A percentile compares a stretch with the other conserved stretches of the same genome.
Evolutionary conservation across 2,888 invertebrate genomes (phyloP).

Genomic region (Fragum whitleyi): DNA sequence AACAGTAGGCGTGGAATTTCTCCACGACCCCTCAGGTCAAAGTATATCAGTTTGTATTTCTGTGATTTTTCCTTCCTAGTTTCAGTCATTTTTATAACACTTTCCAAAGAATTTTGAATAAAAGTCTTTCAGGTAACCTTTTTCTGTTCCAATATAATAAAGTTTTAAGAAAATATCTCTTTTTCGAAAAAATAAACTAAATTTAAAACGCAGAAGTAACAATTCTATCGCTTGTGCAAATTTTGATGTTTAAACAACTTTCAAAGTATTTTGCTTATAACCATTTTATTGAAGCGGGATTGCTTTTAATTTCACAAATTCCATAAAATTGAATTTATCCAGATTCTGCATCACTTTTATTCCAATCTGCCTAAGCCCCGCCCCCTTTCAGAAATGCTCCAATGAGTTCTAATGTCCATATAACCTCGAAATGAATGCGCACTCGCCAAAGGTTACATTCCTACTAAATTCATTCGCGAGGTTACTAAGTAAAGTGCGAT

Average conservation of each 20-base stretch:
- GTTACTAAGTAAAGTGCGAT: slow-evolving; percentile 19
- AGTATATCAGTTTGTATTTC: slow-evolving; percentile 54
- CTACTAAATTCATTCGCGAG: neutral
- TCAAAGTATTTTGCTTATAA: neutral
- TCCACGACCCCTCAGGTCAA: slow-evolving; percentile 56
- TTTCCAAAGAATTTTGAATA: no score
- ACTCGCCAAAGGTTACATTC: slow-evolving; percentile 24
- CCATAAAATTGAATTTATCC: slow-evolving; percentile 3
- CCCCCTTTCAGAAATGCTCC: slow-evolving; percentile 8
- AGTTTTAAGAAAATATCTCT: no score
- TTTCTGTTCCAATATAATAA: no score
- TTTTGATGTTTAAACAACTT: neutral
- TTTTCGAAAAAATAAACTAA: no score
- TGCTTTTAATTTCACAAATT: slow-evolving; percentile 3
- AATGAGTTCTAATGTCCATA: neutral
- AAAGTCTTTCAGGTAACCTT: no score
- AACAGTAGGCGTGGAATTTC: slow-evolving; percentile 59
- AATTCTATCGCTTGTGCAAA: no score
- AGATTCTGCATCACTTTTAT: slow-evolving; percentile 25
- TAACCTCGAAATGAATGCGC: neutral
- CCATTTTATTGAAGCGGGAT: no score
- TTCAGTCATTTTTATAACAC: slow-evolving; percentile 20
- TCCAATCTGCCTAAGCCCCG: neutral
- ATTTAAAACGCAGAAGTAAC: no score
- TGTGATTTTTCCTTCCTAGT: neutral